A percentile compares a stretch with the other conserved stretches of the same genome.
phyloP scores from a whole-genome alignment of 2,113 vertebrate genomes.

The Acanthisitta chloris region DNA sequence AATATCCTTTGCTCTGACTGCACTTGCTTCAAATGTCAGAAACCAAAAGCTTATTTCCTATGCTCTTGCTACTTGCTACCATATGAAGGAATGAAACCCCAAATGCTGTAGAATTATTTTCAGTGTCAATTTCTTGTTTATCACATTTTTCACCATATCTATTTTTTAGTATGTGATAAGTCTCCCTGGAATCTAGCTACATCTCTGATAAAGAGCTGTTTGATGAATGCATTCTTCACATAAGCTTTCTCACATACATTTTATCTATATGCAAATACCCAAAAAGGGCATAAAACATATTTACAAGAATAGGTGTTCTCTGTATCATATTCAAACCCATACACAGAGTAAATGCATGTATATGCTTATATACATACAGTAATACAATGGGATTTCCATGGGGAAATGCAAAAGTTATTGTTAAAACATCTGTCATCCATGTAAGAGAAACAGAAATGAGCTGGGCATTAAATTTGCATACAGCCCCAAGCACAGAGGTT shows the following conservation, averaged over 20 bases:
- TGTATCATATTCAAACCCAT: slow-evolving; percentile 20
- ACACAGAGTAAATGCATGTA: slow-evolving; percentile 27
- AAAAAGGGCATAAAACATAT: slow-evolving; percentile 47
- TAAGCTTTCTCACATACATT: slow-evolving; percentile 26
- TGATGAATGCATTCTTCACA: slow-evolving; percentile 48
- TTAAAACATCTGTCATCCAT: slow-evolving; percentile 75
- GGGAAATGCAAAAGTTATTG: slow-evolving; percentile 71
- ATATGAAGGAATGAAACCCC: slow-evolving; percentile 22
- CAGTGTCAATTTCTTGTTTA: slow-evolving; percentile 70
- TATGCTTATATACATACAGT: slow-evolving; percentile 32
- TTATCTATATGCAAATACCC: slow-evolving; percentile 56
- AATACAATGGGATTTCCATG: slow-evolving; percentile 64
- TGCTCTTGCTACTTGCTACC: slow-evolving; percentile 27
- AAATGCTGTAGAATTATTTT: slow-evolving; percentile 68
- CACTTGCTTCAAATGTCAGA: slow-evolving; percentile 26
- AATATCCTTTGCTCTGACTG: background rate
- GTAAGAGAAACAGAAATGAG: slow-evolving; percentile 79
- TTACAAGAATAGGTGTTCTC: slow-evolving; percentile 53
- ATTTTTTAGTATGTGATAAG: slow-evolving; percentile 73
- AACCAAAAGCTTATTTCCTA: slow-evolving; percentile 60
- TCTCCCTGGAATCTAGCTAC: slow-evolving; percentile 71
- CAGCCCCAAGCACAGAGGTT: slow-evolving; percentile 77
- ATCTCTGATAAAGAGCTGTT: slow-evolving; percentile 66
- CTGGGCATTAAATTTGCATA: slow-evolving; percentile 82
- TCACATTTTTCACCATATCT: slow-evolving; percentile 49